Evolutionary conservation across 2,113 vertebrate species (phyloP).

Genomic region (Amia ocellicauda): DNA sequence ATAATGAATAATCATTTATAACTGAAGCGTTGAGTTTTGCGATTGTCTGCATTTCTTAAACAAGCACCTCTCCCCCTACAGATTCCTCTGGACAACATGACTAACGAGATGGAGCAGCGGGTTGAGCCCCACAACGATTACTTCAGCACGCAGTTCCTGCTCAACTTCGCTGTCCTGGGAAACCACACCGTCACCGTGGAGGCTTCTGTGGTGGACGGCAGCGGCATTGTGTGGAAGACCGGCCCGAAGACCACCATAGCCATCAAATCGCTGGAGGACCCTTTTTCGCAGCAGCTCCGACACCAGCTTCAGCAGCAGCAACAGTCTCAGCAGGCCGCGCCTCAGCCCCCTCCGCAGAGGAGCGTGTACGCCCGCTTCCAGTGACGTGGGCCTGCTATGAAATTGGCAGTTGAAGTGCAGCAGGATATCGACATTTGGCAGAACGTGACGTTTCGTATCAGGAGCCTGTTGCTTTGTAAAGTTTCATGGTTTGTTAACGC

Average conservation of each 20-base stretch:
- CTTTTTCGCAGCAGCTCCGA: constrained; percentile 87
- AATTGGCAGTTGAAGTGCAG: too few relatives aligned
- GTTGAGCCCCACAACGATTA: constrained; percentile 98
- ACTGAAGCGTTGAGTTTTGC: too few relatives aligned
- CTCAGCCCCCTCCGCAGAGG: constrained; percentile 48
- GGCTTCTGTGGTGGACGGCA: constrained; percentile 88
- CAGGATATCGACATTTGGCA: constrained; percentile 7
- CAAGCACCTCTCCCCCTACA: constrained; percentile 49
- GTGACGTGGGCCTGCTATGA: neutral
- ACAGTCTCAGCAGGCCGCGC: constrained; percentile 55
- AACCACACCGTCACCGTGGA: constrained; percentile 90
- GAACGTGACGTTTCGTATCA: too few relatives aligned
- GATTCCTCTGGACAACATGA: constrained; percentile 81
- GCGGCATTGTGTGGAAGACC: constrained; percentile 88
- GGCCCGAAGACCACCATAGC: constrained; percentile 86
- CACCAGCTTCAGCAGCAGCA: constrained; percentile 78
- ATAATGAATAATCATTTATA: too few relatives aligned
- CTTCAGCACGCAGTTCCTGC: constrained; percentile 96
- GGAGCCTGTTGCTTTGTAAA: too few relatives aligned
- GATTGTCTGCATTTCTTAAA: too few relatives aligned
- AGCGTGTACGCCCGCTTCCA: constrained; percentile 65
- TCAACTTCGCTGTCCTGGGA: constrained; percentile 88
- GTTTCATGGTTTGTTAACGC: too few relatives aligned
- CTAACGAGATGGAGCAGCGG: constrained; percentile 91
- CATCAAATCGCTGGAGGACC: constrained; percentile 91